Evolutionary conservation across 2,888 invertebrate genomes (phyloP).

Genomic region (Lamellibrachia satsuma): DNA sequence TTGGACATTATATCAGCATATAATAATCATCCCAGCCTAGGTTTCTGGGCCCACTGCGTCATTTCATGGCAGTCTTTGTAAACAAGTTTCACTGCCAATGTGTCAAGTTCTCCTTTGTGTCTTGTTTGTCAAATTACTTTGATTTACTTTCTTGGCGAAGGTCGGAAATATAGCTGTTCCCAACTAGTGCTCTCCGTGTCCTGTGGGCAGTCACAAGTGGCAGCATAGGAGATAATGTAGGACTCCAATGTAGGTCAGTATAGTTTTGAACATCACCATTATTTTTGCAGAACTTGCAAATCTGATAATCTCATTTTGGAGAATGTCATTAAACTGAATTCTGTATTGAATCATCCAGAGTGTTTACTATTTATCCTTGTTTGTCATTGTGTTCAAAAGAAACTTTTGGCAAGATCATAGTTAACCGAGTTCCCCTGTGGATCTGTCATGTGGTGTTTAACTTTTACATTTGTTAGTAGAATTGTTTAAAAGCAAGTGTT

Average conservation of each 20-base stretch:
- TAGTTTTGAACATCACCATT: neutral
- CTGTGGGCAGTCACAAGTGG: neutral
- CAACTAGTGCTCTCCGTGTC: neutral
- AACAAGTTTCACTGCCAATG: neutral
- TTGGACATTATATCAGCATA: neutral
- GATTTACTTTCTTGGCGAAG: constrained; percentile 14
- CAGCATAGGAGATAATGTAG: neutral
- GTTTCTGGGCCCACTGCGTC: neutral
- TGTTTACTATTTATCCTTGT: neutral
- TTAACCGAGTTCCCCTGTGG: neutral
- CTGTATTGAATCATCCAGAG: neutral
- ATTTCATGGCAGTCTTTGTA: neutral
- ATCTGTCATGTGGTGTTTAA: neutral
- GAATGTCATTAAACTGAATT: neutral
- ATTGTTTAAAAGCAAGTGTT: neutral
- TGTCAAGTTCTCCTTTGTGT: neutral
- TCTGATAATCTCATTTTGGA: neutral
- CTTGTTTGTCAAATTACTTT: neutral
- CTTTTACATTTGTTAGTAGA: neutral
- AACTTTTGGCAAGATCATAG: neutral
- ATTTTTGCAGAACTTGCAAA: neutral
- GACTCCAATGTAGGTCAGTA: neutral
- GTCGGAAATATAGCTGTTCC: neutral
- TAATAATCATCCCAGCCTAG: neutral
- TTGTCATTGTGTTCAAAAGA: neutral